Base-by-base conservation (phyloP, 2,888 invertebrate species). In the Liodrosophila aerea region DNA sequence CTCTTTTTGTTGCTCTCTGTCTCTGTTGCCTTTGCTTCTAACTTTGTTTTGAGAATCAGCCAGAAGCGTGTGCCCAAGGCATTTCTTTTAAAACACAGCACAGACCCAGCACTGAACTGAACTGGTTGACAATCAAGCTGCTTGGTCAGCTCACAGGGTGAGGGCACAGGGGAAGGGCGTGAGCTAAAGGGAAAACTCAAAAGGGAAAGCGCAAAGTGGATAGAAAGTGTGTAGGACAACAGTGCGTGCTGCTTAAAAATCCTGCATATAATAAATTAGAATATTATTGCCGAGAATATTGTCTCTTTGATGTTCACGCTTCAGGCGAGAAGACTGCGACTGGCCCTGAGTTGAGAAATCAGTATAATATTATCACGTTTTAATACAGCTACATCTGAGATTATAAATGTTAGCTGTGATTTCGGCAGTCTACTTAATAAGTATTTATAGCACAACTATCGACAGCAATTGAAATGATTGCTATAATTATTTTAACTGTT, bases 31-130 rank as follows among this genome's bases (percentile, higher is more conserved):
- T 59, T 66, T 64, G 59, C 34, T 63, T 67, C 74, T 85, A 85
- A 80, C 77, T 84, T 85, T 81, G 71, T 85, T 81, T 83, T 71
- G 58, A 64, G 52, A 83, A 78, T 73, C 85, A 85, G 83, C 85
- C 85, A 59, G 49, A 57, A 65, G 81, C 74, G 43, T 54, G 44
- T 52, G 50, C 76, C 43, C 30, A 54, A 47, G 74, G 70, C 81
- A 64, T 51, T 63, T 63, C 73, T 75, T 78, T 64, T 52, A 57
- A 53, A 62, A 33, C n/a, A 64, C 49, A 37, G 36, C 41, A 31
- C 60, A 43, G 58, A 68, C 45, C 34, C 52, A 31, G 44, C 47
- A 54, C 59, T 47, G 39, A 47, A 56, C 51, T 60, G 40, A 69
- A 61, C 78, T 69, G 80, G 83, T 85, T 80, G 85, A 80, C 78